Conservation (phyloP, 2,113 vertebrate species). For the Psittacus erithacus region DNA sequence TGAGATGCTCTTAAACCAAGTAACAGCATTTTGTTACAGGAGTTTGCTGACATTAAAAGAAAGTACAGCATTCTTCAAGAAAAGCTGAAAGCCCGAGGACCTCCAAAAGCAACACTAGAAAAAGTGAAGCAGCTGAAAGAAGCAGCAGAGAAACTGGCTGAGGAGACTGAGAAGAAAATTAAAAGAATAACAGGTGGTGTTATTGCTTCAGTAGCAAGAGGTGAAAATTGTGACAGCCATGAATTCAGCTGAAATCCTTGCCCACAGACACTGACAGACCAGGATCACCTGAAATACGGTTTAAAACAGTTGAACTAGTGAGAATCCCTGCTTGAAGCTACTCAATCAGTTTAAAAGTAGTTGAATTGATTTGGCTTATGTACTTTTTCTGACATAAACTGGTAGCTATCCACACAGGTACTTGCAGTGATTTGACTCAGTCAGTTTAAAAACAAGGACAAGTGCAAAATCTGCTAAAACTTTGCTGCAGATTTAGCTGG, state of each 20-base stretch:
- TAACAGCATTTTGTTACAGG: constrained; percentile 67
- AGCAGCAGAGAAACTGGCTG: constrained; percentile 74
- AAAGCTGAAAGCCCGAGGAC: constrained; percentile 37
- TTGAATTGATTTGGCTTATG: neutral
- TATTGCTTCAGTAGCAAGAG: neutral
- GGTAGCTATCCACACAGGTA: neutral
- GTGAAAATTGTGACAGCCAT: neutral
- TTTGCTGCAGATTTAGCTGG: neutral
- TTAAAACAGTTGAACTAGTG: neutral
- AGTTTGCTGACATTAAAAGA: constrained; percentile 69
- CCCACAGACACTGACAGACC: neutral
- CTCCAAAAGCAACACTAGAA: constrained; percentile 56
- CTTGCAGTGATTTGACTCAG: neutral
- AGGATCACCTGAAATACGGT: neutral
- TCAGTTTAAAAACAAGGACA: neutral
- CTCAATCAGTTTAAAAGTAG: neutral
- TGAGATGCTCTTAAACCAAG: neutral
- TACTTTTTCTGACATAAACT: neutral
- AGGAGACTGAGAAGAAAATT: constrained; percentile 78
- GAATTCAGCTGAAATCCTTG: neutral
- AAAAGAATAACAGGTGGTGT: constrained; percentile 79
- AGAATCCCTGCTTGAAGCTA: neutral
- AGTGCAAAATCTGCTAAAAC: neutral
- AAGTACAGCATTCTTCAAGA: constrained; percentile 74
- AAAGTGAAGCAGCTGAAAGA: constrained; percentile 76